Evolutionary conservation across 92 coral and sea anemone genomes (phyloP).

Genomic region (Anthopleura xanthogrammica): DNA sequence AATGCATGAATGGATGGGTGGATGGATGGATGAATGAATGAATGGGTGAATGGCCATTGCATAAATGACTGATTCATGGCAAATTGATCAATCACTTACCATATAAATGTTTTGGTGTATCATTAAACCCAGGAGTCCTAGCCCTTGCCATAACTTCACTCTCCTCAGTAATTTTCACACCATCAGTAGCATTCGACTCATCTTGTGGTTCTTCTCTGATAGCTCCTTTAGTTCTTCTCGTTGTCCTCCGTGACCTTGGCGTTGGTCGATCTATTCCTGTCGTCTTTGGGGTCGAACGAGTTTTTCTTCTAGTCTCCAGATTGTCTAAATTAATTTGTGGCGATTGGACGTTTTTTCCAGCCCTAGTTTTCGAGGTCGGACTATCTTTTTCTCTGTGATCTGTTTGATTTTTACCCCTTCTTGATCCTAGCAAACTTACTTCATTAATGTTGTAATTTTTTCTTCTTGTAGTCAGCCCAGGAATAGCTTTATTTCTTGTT

Average conservation of each 20-base stretch:
- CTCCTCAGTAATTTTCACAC: background rate
- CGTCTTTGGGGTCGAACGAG: background rate
- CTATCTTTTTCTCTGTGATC: slow-evolving; percentile 1
- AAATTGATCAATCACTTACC: slow-evolving; percentile 22
- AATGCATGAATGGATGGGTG: no score
- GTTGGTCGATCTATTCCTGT: slow-evolving; percentile 6
- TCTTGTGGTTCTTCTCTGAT: slow-evolving; percentile 10
- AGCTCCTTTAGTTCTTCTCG: slow-evolving; percentile 22
- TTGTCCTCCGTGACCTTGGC: slow-evolving; percentile 11
- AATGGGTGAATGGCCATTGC: background rate
- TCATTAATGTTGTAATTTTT: background rate
- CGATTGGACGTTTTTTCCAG: background rate
- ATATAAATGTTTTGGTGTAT: slow-evolving; percentile 56
- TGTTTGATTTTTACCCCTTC: background rate
- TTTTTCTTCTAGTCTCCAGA: slow-evolving; percentile 28
- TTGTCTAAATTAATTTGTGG: slow-evolving; percentile 7
- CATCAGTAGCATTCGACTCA: background rate
- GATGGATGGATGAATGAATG: background rate
- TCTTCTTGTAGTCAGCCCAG: background rate
- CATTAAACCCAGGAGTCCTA: slow-evolving; percentile 28
- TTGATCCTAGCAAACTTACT: background rate
- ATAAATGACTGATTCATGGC: background rate
- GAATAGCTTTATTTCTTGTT: background rate
- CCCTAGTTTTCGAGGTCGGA: background rate
- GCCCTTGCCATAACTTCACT: slow-evolving; percentile 13